Percentiles rank a stretch among this genome's conserved stretches.
phyloP scores from a whole-genome alignment of 2,797 vertebrate genomes.

The Siniperca scherzeri region DNA sequence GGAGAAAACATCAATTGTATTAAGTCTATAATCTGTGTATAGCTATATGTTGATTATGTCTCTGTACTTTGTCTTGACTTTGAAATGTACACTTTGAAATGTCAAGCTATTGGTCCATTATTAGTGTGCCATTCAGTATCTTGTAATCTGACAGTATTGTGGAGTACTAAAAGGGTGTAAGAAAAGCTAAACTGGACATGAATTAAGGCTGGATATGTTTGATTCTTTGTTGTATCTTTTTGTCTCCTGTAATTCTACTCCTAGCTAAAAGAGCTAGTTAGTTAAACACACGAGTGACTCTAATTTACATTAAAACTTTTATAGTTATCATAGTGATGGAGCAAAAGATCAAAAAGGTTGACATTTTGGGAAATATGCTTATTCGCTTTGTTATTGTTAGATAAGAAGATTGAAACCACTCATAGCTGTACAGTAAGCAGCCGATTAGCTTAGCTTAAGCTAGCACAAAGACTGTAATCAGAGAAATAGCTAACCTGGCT shows the following conservation, averaged over 20 bases:
- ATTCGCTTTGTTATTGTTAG: neutral
- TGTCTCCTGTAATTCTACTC: conserved; percentile 29
- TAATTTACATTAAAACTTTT: neutral
- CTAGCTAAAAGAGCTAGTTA: neutral
- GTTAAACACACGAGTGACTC: neutral
- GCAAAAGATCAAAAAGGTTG: neutral
- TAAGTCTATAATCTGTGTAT: conserved; percentile 67
- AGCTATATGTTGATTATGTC: conserved; percentile 63
- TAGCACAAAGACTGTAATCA: neutral
- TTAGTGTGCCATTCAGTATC: conserved; percentile 69
- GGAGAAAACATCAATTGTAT: conserved; percentile 58
- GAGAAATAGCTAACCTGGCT: neutral
- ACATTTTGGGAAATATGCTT: neutral
- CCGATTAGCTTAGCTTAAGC: neutral
- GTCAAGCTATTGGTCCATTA: conserved; percentile 63
- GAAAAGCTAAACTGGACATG: neutral
- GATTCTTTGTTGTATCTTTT: neutral
- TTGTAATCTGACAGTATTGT: conserved; percentile 60
- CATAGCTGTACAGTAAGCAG: neutral
- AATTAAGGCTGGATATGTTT: neutral
- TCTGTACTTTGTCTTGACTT: conserved; percentile 74
- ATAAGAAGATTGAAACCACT: neutral
- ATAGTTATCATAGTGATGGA: neutral
- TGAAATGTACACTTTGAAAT: conserved; percentile 68
- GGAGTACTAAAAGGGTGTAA: conserved; percentile 26